These are phyloP conservation scores for Lissocephala sabroskyi DNA, from an alignment of 2,888 invertebrate species.

Conservation along the genomic window DNA sequence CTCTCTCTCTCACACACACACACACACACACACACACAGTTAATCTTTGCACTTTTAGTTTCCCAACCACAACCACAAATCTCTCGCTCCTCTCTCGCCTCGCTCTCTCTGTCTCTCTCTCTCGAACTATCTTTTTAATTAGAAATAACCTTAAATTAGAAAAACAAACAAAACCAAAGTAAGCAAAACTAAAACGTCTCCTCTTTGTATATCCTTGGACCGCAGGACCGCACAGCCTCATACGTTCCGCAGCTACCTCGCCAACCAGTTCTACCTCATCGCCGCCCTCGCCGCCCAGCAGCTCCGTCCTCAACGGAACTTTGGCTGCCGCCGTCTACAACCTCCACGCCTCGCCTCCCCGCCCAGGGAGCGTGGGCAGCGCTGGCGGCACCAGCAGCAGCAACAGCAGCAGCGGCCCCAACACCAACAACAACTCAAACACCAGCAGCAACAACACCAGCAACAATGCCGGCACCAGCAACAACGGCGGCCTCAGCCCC, in stretches of 20 bases:
- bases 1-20: slow-evolving; percentile 32
- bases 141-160: background rate
- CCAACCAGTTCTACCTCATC: slow-evolving; percentile 72
- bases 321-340: slow-evolving; percentile 74
- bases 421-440: slow-evolving; percentile 3
- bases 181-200: slow-evolving; percentile 21
- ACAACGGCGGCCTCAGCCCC: slow-evolving; percentile 26
- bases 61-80: slow-evolving; percentile 35
- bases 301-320: slow-evolving; percentile 80
- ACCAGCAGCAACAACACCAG: slow-evolving; percentile 12
- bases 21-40: too few species aligned
- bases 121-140: slow-evolving; percentile 7
- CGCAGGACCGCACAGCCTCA: slow-evolving; percentile 71
- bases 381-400: slow-evolving; percentile 14
- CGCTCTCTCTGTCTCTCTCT: slow-evolving; percentile 7
- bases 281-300: slow-evolving; percentile 74
- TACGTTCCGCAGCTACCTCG: slow-evolving; percentile 68
- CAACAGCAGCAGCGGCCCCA: slow-evolving; percentile 19
- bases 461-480: slow-evolving; percentile 4
- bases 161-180: slow-evolving; percentile 5
- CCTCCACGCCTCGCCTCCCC: slow-evolving; percentile 62
- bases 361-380: slow-evolving; percentile 50
- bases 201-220: slow-evolving; percentile 20
- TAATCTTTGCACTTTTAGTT: slow-evolving; percentile 65
- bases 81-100: slow-evolving; percentile 5